phyloP scores from a whole-genome alignment of 2,113 vertebrate species.

The Tringa solitaria region DNA sequence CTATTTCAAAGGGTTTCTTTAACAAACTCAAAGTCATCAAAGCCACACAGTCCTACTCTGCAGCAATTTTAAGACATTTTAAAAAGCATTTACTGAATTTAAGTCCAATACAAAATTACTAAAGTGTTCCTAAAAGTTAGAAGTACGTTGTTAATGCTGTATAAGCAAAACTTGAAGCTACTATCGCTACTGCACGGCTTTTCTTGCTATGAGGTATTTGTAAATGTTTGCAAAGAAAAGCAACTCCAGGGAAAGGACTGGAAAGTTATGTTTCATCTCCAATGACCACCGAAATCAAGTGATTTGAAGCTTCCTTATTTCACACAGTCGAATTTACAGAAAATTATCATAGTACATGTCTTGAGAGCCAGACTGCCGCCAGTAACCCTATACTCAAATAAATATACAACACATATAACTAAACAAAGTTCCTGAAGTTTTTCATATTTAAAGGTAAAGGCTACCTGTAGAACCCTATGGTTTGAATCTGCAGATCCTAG shows the following conservation, averaged over 20 bases:
- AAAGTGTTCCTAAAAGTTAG: background rate
- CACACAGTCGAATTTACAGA: background rate
- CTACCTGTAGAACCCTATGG: background rate
- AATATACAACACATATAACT: background rate
- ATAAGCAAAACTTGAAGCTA: background rate
- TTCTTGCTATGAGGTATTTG: background rate
- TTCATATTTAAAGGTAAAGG: background rate
- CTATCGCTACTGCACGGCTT: background rate
- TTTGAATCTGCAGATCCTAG: background rate
- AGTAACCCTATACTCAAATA: background rate
- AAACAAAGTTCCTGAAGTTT: background rate
- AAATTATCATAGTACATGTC: background rate
- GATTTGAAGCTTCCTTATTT: background rate
- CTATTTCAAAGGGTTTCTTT: background rate
- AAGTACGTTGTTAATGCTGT: background rate
- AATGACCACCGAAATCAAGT: background rate
- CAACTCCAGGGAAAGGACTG: background rate
- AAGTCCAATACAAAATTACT: background rate
- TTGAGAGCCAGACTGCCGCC: background rate
- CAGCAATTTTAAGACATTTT: background rate
- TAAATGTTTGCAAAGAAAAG: background rate
- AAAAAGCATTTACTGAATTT: background rate
- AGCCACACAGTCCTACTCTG: background rate
- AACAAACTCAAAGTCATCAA: background rate
- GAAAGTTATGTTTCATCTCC: background rate